Conservation (phyloP, 2,888 invertebrate genomes). For the Gnatocerus cornutus region DNA sequence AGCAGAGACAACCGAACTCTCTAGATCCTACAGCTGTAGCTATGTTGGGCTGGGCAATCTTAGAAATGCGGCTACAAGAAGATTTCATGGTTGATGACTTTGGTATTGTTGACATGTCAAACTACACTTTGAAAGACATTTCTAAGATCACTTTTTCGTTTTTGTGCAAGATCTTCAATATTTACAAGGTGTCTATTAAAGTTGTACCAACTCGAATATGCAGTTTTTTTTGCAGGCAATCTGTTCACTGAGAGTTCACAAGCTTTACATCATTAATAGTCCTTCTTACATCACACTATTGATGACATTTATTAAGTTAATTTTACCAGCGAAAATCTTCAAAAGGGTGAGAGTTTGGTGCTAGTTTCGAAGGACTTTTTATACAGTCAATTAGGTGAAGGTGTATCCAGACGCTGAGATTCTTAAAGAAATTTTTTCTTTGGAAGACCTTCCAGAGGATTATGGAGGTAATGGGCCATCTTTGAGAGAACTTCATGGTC, state of each 20-base stretch:
- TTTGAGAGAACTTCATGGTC: conserved; percentile 70
- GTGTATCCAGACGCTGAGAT: conserved; percentile 52
- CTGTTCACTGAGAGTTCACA: not conserved
- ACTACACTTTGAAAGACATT: conserved; percentile 16
- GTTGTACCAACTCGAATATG: no score
- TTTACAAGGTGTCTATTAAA: no score
- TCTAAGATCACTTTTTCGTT: conserved; percentile 1
- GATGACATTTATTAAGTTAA: not conserved
- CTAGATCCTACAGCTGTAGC: not conserved
- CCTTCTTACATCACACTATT: not conserved
- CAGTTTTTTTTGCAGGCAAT: conserved; percentile 10
- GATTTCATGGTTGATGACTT: conserved; percentile 13
- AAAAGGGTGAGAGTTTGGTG: not conserved
- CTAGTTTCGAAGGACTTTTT: not conserved
- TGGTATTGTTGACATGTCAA: conserved; percentile 13
- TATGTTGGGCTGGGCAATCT: not conserved
- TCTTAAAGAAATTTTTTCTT: conserved; percentile 53
- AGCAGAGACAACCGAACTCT: not conserved
- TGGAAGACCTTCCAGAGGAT: conserved; percentile 57
- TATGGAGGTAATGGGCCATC: conserved; percentile 63
- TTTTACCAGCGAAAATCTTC: not conserved
- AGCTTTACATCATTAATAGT: conserved; percentile 3
- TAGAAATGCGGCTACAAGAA: conserved; percentile 11
- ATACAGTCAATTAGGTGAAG: not conserved
- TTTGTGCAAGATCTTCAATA: not conserved